These are phyloP conservation scores for Nemurella pictetii DNA, from an alignment of 2,888 invertebrate genomes.

Conservation along the genomic window DNA sequence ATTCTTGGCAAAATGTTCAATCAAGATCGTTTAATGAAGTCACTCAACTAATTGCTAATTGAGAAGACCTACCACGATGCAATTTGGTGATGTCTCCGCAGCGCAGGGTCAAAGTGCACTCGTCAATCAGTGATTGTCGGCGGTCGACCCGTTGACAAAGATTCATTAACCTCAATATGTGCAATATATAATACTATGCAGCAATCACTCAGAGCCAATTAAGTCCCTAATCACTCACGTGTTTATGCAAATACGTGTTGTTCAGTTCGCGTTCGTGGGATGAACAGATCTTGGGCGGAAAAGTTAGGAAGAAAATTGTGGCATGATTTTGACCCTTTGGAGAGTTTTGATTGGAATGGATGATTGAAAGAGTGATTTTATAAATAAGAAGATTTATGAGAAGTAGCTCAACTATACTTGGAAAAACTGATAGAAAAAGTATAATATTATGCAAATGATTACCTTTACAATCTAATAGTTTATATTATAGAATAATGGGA, in stretches of 20 bases:
- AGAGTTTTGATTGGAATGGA: no score
- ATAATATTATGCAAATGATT: no score
- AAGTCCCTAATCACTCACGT: neutral
- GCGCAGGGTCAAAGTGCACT: neutral
- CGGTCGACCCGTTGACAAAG: neutral
- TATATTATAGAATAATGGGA: no score
- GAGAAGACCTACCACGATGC: neutral
- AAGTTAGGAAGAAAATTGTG: neutral
- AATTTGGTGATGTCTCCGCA: neutral
- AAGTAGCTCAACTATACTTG: no score
- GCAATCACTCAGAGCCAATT: neutral
- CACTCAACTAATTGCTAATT: neutral
- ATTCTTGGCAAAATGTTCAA: neutral
- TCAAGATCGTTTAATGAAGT: neutral
- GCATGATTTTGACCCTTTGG: no score
- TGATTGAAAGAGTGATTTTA: no score
- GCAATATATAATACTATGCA: no score
- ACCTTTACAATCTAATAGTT: no score
- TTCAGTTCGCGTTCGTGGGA: neutral
- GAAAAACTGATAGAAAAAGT: no score
- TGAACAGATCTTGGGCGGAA: neutral
- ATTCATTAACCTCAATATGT: neutral
- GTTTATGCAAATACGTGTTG: neutral
- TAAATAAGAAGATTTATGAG: no score
- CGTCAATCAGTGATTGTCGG: neutral